phyloP scores from a whole-genome alignment of 2,888 invertebrate genomes.

The Mellilla xanthometata region DNA sequence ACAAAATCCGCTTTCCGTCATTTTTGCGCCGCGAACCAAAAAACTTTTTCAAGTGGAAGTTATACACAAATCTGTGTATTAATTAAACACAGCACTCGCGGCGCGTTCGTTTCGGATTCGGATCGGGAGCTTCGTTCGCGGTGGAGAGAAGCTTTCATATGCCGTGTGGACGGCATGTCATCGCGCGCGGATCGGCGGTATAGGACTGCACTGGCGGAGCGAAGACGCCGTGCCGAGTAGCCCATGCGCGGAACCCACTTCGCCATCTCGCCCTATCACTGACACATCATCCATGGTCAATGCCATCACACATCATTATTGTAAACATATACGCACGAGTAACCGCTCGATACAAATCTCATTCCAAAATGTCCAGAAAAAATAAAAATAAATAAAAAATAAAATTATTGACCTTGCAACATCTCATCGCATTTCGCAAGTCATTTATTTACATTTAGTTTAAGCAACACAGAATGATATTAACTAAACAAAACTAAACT shows the following conservation, averaged over 20 bases:
- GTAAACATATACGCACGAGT: constrained; percentile 27
- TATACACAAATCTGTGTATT: constrained; percentile 10
- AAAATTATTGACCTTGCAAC: no score
- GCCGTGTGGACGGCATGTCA: constrained; percentile 60
- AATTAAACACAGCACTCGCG: constrained; percentile 51
- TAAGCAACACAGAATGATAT: no score
- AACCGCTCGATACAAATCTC: constrained; percentile 40
- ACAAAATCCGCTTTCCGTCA: constrained; percentile 51
- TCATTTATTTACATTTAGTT: no score
- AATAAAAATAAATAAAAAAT: no score
- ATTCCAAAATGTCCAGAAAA: no score
- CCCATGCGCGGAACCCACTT: constrained; percentile 47
- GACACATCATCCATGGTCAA: constrained; percentile 59
- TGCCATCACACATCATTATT: constrained; percentile 47
- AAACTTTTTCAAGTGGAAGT: constrained; percentile 21
- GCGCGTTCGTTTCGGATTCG: constrained; percentile 9
- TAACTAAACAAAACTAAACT: no score
- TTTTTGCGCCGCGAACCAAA: constrained; percentile 44
- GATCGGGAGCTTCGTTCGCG: constrained; percentile 33
- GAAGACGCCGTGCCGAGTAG: constrained; percentile 25
- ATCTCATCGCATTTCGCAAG: no score
- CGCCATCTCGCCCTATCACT: constrained; percentile 35
- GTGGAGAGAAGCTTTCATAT: constrained; percentile 39
- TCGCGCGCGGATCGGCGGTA: constrained; percentile 57
- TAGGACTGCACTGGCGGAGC: constrained; percentile 54